phyloP scores from a whole-genome alignment of 2,113 vertebrate genomes.

The Brevimyrus niger region DNA sequence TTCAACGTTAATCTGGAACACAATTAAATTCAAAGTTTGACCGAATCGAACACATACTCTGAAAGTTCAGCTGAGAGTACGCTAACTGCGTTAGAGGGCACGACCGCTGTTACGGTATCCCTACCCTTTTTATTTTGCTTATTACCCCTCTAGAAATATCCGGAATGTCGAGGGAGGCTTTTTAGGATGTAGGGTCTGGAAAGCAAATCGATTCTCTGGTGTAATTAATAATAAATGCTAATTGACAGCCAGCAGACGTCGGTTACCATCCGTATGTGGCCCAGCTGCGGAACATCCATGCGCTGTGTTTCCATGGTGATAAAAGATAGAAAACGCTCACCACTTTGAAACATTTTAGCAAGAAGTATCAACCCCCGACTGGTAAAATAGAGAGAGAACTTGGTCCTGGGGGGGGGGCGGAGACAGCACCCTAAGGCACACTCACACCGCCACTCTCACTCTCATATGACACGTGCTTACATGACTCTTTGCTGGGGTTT shows the following conservation, averaged over 20 bases:
- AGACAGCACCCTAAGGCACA: not conserved
- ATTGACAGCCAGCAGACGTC: conserved; percentile 76
- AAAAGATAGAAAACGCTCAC: conserved; percentile 47
- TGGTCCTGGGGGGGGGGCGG: not conserved
- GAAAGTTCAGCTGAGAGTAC: conserved; percentile 19
- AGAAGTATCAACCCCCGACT: not conserved
- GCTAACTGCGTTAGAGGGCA: conserved; percentile 14
- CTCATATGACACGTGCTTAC: not conserved
- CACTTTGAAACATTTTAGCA: not conserved
- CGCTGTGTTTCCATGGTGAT: conserved; percentile 59
- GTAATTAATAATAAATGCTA: conserved; percentile 77
- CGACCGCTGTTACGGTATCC: conserved; percentile 34
- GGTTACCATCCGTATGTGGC: conserved; percentile 58
- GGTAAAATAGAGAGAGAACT: not conserved
- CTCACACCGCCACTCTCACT: not conserved
- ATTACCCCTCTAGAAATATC: conserved; percentile 69
- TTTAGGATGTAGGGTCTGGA: conserved; percentile 73
- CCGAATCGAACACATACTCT: conserved; percentile 4
- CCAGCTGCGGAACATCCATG: conserved; percentile 65
- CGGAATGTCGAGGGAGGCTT: conserved; percentile 48
- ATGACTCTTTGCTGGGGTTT: not conserved
- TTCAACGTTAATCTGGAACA: conserved; percentile 15
- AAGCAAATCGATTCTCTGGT: conserved; percentile 75
- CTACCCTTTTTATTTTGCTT: conserved; percentile 70
- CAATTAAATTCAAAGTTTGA: conserved; percentile 39